A percentile compares a stretch with the other conserved stretches of the same genome.
Conservation (phyloP, 1,140 invertebrate genomes). For the Solenopsis invicta region DNA sequence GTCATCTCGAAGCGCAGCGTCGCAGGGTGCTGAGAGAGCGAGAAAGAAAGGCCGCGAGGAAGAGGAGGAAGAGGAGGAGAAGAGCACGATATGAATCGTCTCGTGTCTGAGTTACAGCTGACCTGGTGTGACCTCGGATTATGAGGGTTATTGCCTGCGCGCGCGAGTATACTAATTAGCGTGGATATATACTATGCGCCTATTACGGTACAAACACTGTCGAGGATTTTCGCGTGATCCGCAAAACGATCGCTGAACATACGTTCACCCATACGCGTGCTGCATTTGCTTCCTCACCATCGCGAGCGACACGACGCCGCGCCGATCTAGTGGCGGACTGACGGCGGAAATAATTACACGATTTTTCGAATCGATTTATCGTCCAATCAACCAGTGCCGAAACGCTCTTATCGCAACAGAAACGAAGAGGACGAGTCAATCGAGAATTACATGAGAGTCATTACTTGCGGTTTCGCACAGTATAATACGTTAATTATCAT, state of each 20-base stretch:
- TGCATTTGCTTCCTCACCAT: background rate
- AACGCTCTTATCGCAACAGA: background rate
- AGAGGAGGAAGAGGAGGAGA: constrained; percentile 2
- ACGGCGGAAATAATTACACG: constrained; percentile 31
- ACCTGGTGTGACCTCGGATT: constrained; percentile 76
- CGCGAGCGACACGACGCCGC: background rate
- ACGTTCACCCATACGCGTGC: background rate
- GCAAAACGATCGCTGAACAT: constrained; percentile 22
- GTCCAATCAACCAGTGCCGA: background rate
- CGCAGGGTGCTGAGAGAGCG: constrained; percentile 33
- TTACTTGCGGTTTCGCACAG: background rate
- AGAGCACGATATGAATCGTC: constrained; percentile 75
- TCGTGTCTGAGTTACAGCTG: constrained; percentile 74
- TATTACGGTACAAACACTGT: constrained; percentile 67
- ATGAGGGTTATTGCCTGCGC: constrained; percentile 74
- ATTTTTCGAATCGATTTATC: constrained; percentile 13
- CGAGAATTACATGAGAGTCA: constrained; percentile 26
- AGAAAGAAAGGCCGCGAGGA: background rate
- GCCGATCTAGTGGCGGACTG: background rate
- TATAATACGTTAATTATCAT: constrained; percentile 37
- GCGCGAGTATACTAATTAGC: constrained; percentile 77
- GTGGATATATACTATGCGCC: constrained; percentile 72
- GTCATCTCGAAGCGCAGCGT: constrained; percentile 25
- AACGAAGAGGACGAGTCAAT: background rate
- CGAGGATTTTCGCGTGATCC: constrained; percentile 73